These are phyloP conservation scores for Psix sp. DNA, from an alignment of 1,140 invertebrate species.

Conservation along the genomic window DNA sequence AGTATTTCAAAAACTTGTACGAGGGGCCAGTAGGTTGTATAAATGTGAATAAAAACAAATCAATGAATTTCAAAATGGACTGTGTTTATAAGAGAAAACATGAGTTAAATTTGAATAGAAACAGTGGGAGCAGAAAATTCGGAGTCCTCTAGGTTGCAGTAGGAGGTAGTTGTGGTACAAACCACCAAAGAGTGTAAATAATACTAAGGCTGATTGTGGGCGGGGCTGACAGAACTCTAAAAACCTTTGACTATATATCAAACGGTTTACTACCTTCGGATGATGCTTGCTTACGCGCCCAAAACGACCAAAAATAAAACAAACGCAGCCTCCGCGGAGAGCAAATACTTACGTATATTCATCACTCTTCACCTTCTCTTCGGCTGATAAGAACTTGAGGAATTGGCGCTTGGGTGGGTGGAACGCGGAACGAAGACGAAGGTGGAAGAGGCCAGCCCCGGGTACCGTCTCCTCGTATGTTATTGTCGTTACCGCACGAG, in stretches of 20 bases:
- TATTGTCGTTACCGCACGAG: conserved; percentile 62
- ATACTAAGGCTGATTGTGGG: conserved; percentile 78
- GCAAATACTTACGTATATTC: conserved; percentile 64
- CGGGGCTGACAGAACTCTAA: conserved; percentile 78
- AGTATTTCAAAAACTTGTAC: too few species aligned
- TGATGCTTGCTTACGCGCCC: conserved; percentile 65
- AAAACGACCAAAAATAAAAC: conserved; percentile 50
- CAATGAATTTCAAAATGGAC: too few species aligned
- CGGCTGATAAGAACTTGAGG: conserved; percentile 53
- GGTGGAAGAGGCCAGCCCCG: conserved; percentile 37
- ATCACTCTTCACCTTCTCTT: conserved; percentile 54
- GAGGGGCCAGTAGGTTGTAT: too few species aligned
- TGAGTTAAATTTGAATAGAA: conserved; percentile 5
- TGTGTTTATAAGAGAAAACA: background rate
- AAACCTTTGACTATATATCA: conserved; percentile 78
- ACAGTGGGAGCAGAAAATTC: conserved; percentile 29
- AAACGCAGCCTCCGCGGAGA: conserved; percentile 55
- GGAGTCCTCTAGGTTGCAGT: conserved; percentile 28
- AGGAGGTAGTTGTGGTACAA: conserved; percentile 61
- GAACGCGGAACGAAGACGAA: conserved; percentile 47
- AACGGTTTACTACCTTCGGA: conserved; percentile 77
- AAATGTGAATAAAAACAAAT: too few species aligned
- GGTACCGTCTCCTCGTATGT: conserved; percentile 53
- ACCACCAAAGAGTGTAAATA: conserved; percentile 76
- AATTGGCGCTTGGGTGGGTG: conserved; percentile 36